A percentile compares a stretch with the other conserved stretches of the same genome.
Conservation (phyloP, 2,888 invertebrate species). For the Callosobruchus maculatus region DNA sequence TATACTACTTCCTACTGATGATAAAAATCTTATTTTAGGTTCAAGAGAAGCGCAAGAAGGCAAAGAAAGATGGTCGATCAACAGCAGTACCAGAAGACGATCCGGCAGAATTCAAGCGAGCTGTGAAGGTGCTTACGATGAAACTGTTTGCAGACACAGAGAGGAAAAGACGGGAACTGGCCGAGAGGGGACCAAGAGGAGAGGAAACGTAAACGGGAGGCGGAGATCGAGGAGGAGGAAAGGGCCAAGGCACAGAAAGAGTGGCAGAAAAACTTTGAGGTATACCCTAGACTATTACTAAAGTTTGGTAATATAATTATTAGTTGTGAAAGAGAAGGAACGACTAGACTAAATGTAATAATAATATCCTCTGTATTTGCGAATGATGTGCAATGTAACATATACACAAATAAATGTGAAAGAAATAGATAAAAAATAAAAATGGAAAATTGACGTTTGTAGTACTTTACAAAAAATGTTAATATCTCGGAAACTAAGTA, state of each 20-base stretch:
- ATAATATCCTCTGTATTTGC: too few species aligned
- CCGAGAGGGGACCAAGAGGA: conserved; percentile 90
- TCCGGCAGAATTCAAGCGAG: conserved; percentile 81
- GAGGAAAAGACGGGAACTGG: conserved; percentile 80
- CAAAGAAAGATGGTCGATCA: conserved; percentile 82
- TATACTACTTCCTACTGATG: too few species aligned
- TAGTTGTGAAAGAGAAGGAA: too few species aligned
- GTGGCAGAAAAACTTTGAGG: conserved; percentile 99
- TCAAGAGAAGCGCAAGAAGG: conserved; percentile 88
- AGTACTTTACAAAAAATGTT: too few species aligned
- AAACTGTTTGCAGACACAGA: conserved; percentile 95
- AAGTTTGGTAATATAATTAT: too few species aligned
- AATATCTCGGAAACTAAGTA: too few species aligned
- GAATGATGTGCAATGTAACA: too few species aligned
- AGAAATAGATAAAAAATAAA: too few species aligned
- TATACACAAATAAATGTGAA: too few species aligned
- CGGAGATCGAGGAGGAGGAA: conserved; percentile 90
- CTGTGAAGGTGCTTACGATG: conserved; percentile 98
- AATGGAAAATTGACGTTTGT: too few species aligned
- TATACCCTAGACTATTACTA: too few species aligned
- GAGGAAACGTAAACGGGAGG: conserved; percentile 88
- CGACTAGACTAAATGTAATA: too few species aligned
- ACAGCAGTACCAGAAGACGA: conserved; percentile 85
- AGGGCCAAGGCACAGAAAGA: conserved; percentile 86
- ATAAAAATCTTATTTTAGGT: conserved; percentile 60